Evolutionary conservation across 2,888 invertebrate species (phyloP), one percentile per base, ranked within the genome.

Genomic region (Troides oblongomaculatus): DNA sequence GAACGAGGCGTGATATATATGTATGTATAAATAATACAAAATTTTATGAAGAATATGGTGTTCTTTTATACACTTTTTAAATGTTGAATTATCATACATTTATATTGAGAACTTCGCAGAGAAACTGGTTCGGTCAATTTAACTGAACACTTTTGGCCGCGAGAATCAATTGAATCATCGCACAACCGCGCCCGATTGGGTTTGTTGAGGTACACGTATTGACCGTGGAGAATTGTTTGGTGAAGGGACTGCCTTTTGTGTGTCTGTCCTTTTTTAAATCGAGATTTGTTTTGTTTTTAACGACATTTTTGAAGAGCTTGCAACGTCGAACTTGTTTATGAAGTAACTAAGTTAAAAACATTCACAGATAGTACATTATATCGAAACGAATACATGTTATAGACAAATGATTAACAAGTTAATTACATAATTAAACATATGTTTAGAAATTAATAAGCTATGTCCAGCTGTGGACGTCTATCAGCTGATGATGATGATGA

Each of bases 141-240:
- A 62, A 66, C 59, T 62, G 39, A 46, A n/a, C 61, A 36, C 36
- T 30, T 50, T 69, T 62, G 62, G 46, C 65, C 65, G 61, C 64
- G 30, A 43, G 39, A 43, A 65, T 69, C 62, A 69, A 65, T 69
- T 69, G 62, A 61, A 66, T 70, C 53, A 53, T 53, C 62, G 68
- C 59, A 68, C 65, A 71, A 68, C 68, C 57, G 64, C 30, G 66
- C 67, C 64, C 61, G 62, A 25, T 39, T 39, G 61, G 62, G 58
- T 64, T 64, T 68, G 68, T 68, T 71, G 53, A 50, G 68, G 58
- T 71, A 62, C 68, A 65, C 71, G 71, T 71, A 71, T 61, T 64
- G 56, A 68, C 68, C 66, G 62, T 66, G 39, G 50, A 62, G 62
- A 70, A 70, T 66, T 70, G 59, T 58, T 50, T 57, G 46, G 46